These are phyloP conservation scores for Tortrix viridana DNA, from an alignment of 2,888 invertebrate species.

Conservation along the genomic window DNA sequence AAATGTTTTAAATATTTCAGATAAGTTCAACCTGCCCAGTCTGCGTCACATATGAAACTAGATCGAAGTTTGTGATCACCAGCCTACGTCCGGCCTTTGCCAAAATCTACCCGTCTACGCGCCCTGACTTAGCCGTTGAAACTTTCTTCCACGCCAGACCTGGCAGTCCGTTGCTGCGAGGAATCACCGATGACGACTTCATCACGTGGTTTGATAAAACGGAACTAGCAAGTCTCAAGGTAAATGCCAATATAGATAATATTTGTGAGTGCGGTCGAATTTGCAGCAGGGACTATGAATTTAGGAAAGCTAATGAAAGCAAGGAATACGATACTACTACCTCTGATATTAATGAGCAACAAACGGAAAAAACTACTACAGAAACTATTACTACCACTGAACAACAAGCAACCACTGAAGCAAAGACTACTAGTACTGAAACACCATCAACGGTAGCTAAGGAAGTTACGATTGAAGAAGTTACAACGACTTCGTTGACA, in stretches of 20 bases:
- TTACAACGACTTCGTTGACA: slow-evolving; percentile 36
- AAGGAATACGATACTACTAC: slow-evolving; percentile 37
- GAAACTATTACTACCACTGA: slow-evolving; percentile 36
- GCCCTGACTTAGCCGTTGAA: slow-evolving; percentile 86
- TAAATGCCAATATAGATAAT: slow-evolving; percentile 74
- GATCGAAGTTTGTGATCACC: slow-evolving; percentile 85
- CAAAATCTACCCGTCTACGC: slow-evolving; percentile 85
- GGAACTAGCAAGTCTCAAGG: slow-evolving; percentile 74
- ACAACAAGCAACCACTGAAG: slow-evolving; percentile 29
- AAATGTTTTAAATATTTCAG: slow-evolving; percentile 52
- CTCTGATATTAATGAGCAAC: slow-evolving; percentile 5
- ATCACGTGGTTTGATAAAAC: slow-evolving; percentile 88
- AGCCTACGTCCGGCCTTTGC: slow-evolving; percentile 86
- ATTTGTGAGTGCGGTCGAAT: slow-evolving; percentile 82
- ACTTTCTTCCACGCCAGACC: slow-evolving; percentile 86
- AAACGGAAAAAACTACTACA: slow-evolving; percentile 36
- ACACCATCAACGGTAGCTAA: slow-evolving; percentile 12
- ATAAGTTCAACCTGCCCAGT: slow-evolving; percentile 85
- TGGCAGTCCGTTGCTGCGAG: slow-evolving; percentile 84
- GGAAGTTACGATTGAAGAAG: slow-evolving; percentile 19
- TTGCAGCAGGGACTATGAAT: slow-evolving; percentile 75
- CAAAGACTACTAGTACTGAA: slow-evolving; percentile 34
- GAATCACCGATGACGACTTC: slow-evolving; percentile 86
- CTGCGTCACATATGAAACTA: slow-evolving; percentile 85
- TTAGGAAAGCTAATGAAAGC: slow-evolving; percentile 58